phyloP scores from a whole-genome alignment of 2,797 vertebrate genomes.

The Sphenodon punctatus region DNA sequence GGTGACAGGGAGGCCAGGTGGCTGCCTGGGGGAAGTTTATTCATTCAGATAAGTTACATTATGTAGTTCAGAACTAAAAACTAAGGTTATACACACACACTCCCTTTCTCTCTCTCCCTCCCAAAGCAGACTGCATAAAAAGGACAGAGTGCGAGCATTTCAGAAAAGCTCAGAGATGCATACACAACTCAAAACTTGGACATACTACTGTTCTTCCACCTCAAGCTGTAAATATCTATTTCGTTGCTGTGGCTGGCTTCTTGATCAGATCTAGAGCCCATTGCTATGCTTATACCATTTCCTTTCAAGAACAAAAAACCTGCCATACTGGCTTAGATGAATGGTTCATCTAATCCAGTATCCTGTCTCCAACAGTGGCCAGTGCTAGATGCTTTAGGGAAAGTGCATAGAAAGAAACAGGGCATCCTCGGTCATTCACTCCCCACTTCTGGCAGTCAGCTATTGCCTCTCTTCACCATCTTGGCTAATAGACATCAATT shows the following conservation, averaged over 20 bases:
- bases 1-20: not conserved
- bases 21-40: not conserved
- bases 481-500: too few species aligned
- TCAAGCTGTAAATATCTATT: not conserved
- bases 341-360: too few species aligned
- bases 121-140: rapidly evolving
- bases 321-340: too few species aligned
- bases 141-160: not conserved
- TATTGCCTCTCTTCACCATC: too few species aligned
- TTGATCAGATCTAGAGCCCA: not conserved
- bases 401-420: too few species aligned
- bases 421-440: too few species aligned
- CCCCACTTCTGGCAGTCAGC: too few species aligned
- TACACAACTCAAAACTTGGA: not conserved
- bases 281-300: not conserved
- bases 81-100: not conserved
- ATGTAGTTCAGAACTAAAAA: not conserved
- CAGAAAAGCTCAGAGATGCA: not conserved
- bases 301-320: too few species aligned
- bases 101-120: rapidly evolving
- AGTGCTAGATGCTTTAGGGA: too few species aligned
- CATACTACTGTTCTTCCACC: not conserved
- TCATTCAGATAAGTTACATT: not conserved
- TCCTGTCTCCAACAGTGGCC: too few species aligned
- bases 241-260: not conserved